Base-by-base conservation (phyloP, 2,797 vertebrate species). In the Streptopelia turtur region DNA sequence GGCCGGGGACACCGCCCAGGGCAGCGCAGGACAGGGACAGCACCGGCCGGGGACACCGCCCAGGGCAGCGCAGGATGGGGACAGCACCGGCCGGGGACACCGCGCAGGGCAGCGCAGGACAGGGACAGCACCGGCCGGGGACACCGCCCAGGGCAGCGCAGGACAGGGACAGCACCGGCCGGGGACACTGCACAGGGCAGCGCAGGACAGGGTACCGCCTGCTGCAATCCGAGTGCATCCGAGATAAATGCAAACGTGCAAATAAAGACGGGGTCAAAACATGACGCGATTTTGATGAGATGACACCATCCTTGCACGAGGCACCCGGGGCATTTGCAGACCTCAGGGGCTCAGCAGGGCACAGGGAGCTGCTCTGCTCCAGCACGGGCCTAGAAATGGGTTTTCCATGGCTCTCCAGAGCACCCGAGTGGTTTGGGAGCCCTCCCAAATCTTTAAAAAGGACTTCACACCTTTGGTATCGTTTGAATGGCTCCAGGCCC, bases 171-270 rank as follows among this genome's bases (percentile, higher is more conserved):
- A 35, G 18, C 28, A 6, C 65, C 45, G 88, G 79, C 22, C 57
- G 49, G 72, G 39, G n/a, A 24, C 41, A 2, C 30, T 3, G 4
- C 22, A 28, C 60, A 16, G 4, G 5, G 9, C 30, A 31, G 37
- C 0, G 5, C 33, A 5, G 33, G n/a, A 45, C 70, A 53, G 27
- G 33, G 6, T 10, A 14, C 63, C 6, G 1, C 1, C 1, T 20
- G 18, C 50, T 23, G 33, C 45, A 25, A 49, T 10, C 65, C 13
- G 1, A 47, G 33, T 13, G 9, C 23, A 15, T 16, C 28, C 3
- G 7, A 27, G 37, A 31, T 13, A 63, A 27, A 52, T 2, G 21
- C 37, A 27, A 11, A 37, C 5, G 11, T 35, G 30, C 22, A 39
- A 45, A 57, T 33, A 56, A 35, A 70, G 57, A 57, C 30, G 18